phyloP scores from a whole-genome alignment of 2,888 invertebrate species.

The Agapostemon virescens region DNA sequence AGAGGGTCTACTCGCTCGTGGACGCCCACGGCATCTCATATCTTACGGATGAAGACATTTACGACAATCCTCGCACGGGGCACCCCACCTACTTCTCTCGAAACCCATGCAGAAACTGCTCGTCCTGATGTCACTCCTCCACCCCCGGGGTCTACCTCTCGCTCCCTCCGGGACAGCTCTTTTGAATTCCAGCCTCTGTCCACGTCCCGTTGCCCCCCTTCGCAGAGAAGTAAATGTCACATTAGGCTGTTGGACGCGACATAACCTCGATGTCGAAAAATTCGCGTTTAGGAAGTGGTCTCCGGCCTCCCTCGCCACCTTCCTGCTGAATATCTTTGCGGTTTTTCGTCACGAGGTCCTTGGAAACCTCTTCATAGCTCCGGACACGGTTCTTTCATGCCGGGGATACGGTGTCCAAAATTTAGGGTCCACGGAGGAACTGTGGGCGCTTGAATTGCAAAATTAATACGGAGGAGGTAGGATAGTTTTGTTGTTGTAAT shows the following conservation, averaged over 20 bases:
- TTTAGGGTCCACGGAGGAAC: not conserved
- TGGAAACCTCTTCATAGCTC: not conserved
- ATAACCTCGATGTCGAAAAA: conserved; percentile 1
- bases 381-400: not conserved
- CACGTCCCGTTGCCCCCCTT: not conserved
- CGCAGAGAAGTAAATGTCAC: conserved; percentile 24
- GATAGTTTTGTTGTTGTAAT: too few relatives aligned
- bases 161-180: not conserved
- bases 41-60: conserved; percentile 80
- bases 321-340: not conserved
- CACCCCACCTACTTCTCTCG: conserved; percentile 64
- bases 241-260: conserved; percentile 14
- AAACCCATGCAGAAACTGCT: conserved; percentile 61
- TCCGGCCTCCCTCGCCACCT: not conserved
- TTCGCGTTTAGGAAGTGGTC: conserved; percentile 10
- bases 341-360: not conserved
- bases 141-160: conserved; percentile 34
- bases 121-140: conserved; percentile 61
- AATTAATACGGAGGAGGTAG: too few relatives aligned
- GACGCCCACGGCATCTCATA: conserved; percentile 78
- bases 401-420: not conserved
- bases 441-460: conserved; percentile 4
- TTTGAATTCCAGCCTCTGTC: conserved; percentile 24
- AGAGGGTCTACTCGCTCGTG: conserved; percentile 66
- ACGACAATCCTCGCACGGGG: conserved; percentile 77